Evolutionary conservation across 2,888 invertebrate species (phyloP).

Genomic region (Xestobium rufovillosum): DNA sequence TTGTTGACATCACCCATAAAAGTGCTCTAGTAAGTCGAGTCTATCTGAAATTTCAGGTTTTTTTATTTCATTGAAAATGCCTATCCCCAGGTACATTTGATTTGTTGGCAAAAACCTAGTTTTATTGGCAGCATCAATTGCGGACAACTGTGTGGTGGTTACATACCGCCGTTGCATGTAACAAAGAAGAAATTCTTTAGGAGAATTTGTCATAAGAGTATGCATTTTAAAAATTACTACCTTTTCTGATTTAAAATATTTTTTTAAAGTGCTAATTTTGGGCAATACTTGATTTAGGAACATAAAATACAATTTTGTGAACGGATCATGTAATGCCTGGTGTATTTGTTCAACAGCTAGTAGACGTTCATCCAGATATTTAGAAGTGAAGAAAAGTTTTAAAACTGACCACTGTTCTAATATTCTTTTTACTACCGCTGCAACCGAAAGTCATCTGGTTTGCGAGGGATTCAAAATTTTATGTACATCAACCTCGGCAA

Average conservation of each 20-base stretch:
- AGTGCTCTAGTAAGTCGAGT: slow-evolving; percentile 1
- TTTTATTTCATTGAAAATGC: slow-evolving; percentile 1
- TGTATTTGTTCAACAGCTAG: neutral
- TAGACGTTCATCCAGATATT: slow-evolving; percentile 1
- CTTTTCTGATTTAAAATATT: slow-evolving; percentile 1
- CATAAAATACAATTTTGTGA: neutral
- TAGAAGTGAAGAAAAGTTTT: slow-evolving; percentile 4
- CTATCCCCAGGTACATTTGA: slow-evolving; percentile 1
- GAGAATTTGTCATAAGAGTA: neutral
- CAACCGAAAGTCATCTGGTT: slow-evolving; percentile 21
- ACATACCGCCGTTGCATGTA: slow-evolving; percentile 1
- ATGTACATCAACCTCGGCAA: slow-evolving; percentile 16
- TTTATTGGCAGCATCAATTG: slow-evolving; percentile 1
- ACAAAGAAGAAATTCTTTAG: slow-evolving; percentile 1
- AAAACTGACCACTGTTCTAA: slow-evolving; percentile 24
- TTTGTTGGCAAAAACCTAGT: neutral
- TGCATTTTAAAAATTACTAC: slow-evolving; percentile 1
- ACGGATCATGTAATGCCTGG: slow-evolving; percentile 1
- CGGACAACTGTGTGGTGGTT: neutral
- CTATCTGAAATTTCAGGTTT: slow-evolving; percentile 1
- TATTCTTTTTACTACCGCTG: slow-evolving; percentile 28
- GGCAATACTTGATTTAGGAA: slow-evolving; percentile 1
- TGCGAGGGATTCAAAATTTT: slow-evolving; percentile 12
- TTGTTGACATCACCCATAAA: slow-evolving; percentile 1
- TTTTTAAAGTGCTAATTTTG: neutral